These are phyloP conservation scores for Aplochiton taeniatus DNA, from an alignment of 2,797 vertebrate species.

Conservation along the genomic window DNA sequence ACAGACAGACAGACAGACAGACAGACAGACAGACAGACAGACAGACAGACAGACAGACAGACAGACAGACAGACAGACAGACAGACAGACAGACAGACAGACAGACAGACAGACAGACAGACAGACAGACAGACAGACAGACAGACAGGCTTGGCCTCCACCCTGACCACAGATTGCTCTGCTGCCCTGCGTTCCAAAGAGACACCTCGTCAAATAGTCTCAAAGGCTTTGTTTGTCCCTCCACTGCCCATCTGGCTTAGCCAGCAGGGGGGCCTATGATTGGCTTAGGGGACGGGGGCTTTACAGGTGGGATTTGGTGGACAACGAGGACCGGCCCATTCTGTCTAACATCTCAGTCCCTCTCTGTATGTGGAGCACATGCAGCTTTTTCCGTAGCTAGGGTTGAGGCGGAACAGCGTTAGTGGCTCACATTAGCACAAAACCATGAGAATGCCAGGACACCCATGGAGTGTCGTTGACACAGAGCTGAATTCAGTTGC, in stretches of 20 bases:
- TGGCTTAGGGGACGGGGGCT: slow-evolving; percentile 17
- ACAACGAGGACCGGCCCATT: slow-evolving; percentile 14
- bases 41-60: background rate
- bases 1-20: background rate
- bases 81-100: background rate
- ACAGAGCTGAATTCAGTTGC: slow-evolving; percentile 62
- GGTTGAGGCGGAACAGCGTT: slow-evolving; percentile 11
- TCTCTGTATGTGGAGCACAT: slow-evolving; percentile 24
- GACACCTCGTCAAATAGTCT: slow-evolving; percentile 43
- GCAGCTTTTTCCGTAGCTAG: slow-evolving; percentile 12
- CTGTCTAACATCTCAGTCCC: background rate
- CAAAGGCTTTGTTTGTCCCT: slow-evolving; percentile 50
- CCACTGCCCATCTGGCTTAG: slow-evolving; percentile 14
- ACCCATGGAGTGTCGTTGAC: slow-evolving; percentile 54
- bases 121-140: too few species aligned
- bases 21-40: background rate
- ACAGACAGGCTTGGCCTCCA: slow-evolving; percentile 17
- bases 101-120: background rate
- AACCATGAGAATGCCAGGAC: slow-evolving; percentile 59
- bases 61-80: background rate
- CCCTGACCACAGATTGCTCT: slow-evolving; percentile 26
- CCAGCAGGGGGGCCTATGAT: slow-evolving; percentile 23
- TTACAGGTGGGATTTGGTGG: slow-evolving; percentile 28
- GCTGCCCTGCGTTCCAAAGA: slow-evolving; percentile 36
- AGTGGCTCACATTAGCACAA: slow-evolving; percentile 43